These are phyloP conservation scores for Dendroctonus ponderosae DNA, from an alignment of 1,140 invertebrate genomes.

Conservation along the genomic window DNA sequence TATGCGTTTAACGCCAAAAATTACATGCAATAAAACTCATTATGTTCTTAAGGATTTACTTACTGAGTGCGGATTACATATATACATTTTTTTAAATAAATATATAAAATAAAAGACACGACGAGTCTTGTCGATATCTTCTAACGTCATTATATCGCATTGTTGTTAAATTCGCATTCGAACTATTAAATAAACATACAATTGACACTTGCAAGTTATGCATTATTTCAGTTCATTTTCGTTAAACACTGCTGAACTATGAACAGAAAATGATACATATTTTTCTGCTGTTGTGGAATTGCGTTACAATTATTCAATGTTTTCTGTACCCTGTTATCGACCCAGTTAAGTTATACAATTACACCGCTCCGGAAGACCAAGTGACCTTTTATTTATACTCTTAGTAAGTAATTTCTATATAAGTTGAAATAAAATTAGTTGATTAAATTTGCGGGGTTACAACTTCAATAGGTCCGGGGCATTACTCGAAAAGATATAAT, in stretches of 20 bases:
- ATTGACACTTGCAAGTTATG: too few relatives aligned
- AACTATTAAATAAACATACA: too few relatives aligned
- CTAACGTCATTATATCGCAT: too few relatives aligned
- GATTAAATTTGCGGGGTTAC: conserved; percentile 4
- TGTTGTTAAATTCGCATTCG: too few relatives aligned
- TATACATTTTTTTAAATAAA: too few relatives aligned
- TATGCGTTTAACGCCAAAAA: too few relatives aligned
- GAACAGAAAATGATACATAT: background rate
- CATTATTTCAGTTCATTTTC: too few relatives aligned
- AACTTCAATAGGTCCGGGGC: background rate
- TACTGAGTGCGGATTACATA: too few relatives aligned
- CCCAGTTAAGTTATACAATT: conserved; percentile 25
- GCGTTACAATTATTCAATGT: conserved; percentile 3
- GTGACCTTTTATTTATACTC: conserved; percentile 39
- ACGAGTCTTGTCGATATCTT: too few relatives aligned
- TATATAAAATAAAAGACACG: too few relatives aligned
- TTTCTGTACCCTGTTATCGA: conserved; percentile 30
- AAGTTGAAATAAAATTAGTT: conserved; percentile 1
- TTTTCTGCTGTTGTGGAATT: conserved; percentile 26
- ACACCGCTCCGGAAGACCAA: conserved; percentile 36
- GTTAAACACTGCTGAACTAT: background rate
- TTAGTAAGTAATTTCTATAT: conserved; percentile 33
- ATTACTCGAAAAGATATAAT: too few relatives aligned
- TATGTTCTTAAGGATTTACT: too few relatives aligned
- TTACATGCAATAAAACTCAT: background rate